Conservation (phyloP, 2,113 vertebrate species). For the Tachysurus vachellii region DNA sequence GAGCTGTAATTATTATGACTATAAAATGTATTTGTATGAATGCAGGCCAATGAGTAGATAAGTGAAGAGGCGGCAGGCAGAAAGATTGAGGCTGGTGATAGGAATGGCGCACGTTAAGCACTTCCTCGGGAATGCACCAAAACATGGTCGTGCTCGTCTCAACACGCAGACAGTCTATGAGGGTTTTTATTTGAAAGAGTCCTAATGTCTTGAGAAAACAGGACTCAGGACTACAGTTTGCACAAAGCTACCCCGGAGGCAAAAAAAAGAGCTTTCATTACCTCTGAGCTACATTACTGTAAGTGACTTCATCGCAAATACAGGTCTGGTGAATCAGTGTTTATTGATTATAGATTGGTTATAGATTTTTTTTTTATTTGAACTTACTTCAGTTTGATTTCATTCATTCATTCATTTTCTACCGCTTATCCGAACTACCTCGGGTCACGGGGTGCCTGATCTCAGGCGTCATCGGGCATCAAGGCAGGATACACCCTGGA, state of each 20-base stretch:
- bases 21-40: neutral
- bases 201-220: neutral
- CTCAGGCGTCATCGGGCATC: too few relatives aligned
- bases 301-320: neutral
- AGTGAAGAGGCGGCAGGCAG: neutral
- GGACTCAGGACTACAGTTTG: neutral
- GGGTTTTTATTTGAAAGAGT: neutral
- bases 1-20: neutral
- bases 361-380: neutral
- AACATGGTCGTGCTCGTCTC: slow-evolving; percentile 31
- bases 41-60: neutral
- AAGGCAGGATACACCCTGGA: too few relatives aligned
- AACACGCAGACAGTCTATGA: neutral
- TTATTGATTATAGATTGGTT: neutral
- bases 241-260: neutral
- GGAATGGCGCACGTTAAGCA: neutral
- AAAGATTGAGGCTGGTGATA: neutral
- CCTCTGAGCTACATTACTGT: neutral
- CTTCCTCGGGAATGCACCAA: slow-evolving; percentile 18
- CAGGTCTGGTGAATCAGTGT: neutral
- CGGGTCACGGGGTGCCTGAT: too few relatives aligned
- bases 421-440: too few relatives aligned
- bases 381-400: neutral
- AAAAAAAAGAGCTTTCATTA: neutral
- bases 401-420: too few relatives aligned